A percentile compares a stretch with the other conserved stretches of the same genome.
Conservation (phyloP, 2,888 invertebrate genomes). For the Aleiodes alternator region DNA sequence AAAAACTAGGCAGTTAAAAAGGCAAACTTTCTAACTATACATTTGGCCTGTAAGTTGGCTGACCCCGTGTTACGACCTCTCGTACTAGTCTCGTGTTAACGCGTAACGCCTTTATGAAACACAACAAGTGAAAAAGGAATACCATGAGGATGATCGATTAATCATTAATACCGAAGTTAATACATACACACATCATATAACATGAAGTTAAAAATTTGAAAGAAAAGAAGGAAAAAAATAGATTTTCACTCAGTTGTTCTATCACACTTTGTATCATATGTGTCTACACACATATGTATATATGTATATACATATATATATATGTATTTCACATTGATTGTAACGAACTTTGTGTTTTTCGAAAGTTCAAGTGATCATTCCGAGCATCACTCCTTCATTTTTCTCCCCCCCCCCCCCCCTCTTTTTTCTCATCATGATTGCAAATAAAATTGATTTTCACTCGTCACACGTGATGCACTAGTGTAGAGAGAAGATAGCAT, state of each 20-base stretch:
- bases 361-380: constrained; percentile 36
- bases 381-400: constrained; percentile 30
- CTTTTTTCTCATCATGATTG: background rate
- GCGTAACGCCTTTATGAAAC: constrained; percentile 52
- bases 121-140: background rate
- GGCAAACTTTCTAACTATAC: constrained; percentile 24
- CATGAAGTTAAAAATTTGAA: background rate
- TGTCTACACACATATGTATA: too few relatives aligned
- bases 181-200: constrained; percentile 33
- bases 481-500: background rate
- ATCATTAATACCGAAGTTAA: constrained; percentile 67
- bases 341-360: constrained; percentile 29
- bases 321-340: constrained; percentile 7
- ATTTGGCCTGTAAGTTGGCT: constrained; percentile 54
- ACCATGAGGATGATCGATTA: constrained; percentile 60
- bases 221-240: background rate
- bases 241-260: background rate
- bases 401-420: background rate
- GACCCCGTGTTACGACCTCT: constrained; percentile 66
- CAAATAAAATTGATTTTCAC: constrained; percentile 43
- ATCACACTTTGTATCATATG: background rate
- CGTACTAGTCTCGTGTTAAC: constrained; percentile 56
- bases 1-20: constrained; percentile 33
- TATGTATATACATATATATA: too few relatives aligned
- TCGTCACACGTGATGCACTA: constrained; percentile 41